phyloP scores from a whole-genome alignment of 35 echinoderm and acorn worm species.

The Strongylocentrotus purpuratus region DNA sequence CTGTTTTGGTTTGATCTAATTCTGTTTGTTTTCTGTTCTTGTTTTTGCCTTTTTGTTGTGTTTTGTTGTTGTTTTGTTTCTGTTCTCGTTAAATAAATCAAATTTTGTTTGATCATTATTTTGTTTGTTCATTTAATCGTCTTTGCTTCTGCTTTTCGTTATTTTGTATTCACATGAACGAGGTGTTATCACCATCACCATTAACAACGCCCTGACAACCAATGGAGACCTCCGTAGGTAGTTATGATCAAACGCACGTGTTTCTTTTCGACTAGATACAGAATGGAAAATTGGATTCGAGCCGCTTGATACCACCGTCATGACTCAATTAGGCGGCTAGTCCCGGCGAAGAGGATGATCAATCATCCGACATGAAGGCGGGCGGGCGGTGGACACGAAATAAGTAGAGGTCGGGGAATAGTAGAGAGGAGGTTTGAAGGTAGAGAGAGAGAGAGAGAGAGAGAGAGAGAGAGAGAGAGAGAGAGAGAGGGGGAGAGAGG shows the following conservation, averaged over 20 bases:
- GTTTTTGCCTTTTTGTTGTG: too few species aligned
- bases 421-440: too few species aligned
- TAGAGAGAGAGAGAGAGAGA: neutral
- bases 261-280: neutral
- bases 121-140: too few species aligned
- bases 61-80: too few species aligned
- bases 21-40: too few species aligned
- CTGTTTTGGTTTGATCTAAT: too few species aligned
- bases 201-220: neutral
- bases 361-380: neutral
- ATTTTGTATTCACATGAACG: too few species aligned
- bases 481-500: too few species aligned
- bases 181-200: too few species aligned
- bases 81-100: too few species aligned
- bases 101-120: too few species aligned
- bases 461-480: neutral
- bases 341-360: neutral
- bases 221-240: neutral
- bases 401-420: neutral
- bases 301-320: neutral
- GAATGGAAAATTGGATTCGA: neutral
- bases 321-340: constrained; percentile 40
- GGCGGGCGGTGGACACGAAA: neutral
- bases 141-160: too few species aligned
- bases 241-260: neutral